Conservation (phyloP, 2,888 invertebrate genomes). For the Blera fallax region DNA sequence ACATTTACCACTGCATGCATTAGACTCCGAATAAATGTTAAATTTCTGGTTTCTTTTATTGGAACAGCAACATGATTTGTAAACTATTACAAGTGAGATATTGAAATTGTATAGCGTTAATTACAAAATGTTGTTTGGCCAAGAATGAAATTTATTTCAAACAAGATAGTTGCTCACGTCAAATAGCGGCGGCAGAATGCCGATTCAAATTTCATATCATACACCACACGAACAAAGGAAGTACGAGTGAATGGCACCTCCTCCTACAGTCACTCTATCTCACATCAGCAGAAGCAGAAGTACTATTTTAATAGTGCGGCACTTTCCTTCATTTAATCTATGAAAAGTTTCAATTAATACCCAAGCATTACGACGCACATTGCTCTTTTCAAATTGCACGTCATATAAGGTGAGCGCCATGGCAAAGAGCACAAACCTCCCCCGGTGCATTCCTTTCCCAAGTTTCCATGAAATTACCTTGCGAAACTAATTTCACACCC, state of each 20-base stretch:
- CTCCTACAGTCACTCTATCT: too few relatives aligned
- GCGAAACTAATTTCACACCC: slow-evolving; percentile 69
- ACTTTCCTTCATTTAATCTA: slow-evolving; percentile 40
- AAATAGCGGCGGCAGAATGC: too few relatives aligned
- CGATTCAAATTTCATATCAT: too few relatives aligned
- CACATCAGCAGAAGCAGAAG: too few relatives aligned
- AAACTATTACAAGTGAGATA: neutral
- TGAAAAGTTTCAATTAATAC: slow-evolving; percentile 43
- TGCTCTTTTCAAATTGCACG: slow-evolving; percentile 18
- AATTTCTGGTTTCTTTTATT: slow-evolving; percentile 5
- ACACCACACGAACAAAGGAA: too few relatives aligned
- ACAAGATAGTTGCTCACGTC: neutral
- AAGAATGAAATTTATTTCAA: neutral
- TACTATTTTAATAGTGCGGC: slow-evolving; percentile 24
- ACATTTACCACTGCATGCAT: slow-evolving; percentile 53
- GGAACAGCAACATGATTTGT: slow-evolving; percentile 13
- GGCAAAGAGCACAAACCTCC: slow-evolving; percentile 41
- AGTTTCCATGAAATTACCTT: slow-evolving; percentile 63
- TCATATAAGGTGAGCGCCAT: slow-evolving; percentile 31
- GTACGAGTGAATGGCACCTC: too few relatives aligned
- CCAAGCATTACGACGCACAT: slow-evolving; percentile 39
- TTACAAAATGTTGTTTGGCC: neutral
- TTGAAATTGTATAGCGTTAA: neutral
- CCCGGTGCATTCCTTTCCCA: slow-evolving; percentile 26
- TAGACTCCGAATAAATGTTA: neutral